Base-by-base conservation (phyloP, 2,888 invertebrate species). In the Lymantria monacha region DNA sequence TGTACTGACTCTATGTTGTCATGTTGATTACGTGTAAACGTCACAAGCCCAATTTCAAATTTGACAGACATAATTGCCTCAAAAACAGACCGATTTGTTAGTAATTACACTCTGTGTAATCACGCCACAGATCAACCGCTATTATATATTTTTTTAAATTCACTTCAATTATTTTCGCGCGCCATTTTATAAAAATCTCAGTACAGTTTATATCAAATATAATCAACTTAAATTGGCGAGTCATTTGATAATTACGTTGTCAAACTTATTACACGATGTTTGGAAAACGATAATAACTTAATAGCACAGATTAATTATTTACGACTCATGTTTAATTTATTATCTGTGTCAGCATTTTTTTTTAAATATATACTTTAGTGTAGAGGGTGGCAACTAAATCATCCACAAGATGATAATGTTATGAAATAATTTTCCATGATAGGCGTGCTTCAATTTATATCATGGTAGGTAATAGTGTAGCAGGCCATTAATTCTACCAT, bases 281-380 rank as follows among this genome's bases (percentile, higher is more conserved):
- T 33, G 33, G 9, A n/a, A n/a, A n/a, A 30, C 30, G 5, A 10
- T 33, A 33, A 33, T 33, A 43, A 44, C 31, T 10, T 38, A 31
- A 38, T 33, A 36, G 14, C 48, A 48, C 43, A 37, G 14, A 43
- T 48, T 48, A 43, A 43, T 48, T 48, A 43, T 42, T 36, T 42
- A 43, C 37, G 30, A 43, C 30, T 43, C 48, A 36, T 22, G 22
- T 37, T 42, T 48, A 33, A 33, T 33, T 33, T 33, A 33, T 33
- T 33, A 33, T 33, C 9, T 42, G 48, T 42, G 42, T 22, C 22
- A 22, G 22, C 22, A 22, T 22, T 22, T 22, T 22, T 22, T 22
- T 22, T n/a, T n/a, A n/a, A n/a, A n/a, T n/a, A n/a, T n/a, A n/a
- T 22, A 22, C 5, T 22, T 22, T 5, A 22, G 22, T 22, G 22